A percentile compares a stretch with the other conserved stretches of the same genome.
Evolutionary conservation across 2,888 invertebrate species (phyloP).

Genomic region (Bugulina stolonifera): DNA sequence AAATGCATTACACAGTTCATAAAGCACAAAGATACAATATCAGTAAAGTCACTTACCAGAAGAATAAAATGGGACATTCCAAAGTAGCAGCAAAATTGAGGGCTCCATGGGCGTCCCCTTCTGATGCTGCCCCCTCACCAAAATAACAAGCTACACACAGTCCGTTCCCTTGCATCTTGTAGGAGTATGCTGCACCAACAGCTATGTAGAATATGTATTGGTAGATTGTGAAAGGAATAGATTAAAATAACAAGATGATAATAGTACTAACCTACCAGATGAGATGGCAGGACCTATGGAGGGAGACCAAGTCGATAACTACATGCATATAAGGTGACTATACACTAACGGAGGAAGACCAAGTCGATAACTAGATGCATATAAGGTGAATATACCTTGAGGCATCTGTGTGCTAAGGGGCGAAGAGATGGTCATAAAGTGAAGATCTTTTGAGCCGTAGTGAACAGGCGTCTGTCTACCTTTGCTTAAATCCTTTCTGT

Average conservation of each 20-base stretch:
- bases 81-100: conserved; percentile 97
- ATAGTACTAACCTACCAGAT: no score
- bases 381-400: conserved; percentile 73
- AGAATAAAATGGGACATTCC: conserved; percentile 84
- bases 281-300: no score
- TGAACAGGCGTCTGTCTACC: conserved; percentile 98
- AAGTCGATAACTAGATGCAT: no score
- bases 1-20: no score
- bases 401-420: conserved; percentile 94
- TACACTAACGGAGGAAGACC: no score
- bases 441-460: conserved; percentile 77
- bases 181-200: conserved; percentile 89
- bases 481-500: conserved; percentile 73
- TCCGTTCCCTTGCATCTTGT: conserved; percentile 69
- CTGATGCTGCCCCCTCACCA: conserved; percentile 84
- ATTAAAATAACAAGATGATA: no score
- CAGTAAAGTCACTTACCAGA: conserved; percentile 83
- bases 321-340: no score
- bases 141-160: conserved; percentile 56
- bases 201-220: no score
- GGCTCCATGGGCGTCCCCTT: conserved; percentile 96
- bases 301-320: no score
- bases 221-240: no score
- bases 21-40: no score
- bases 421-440: conserved; percentile 92